phyloP scores from a whole-genome alignment of 2,888 invertebrate genomes.

The Branchellion lobata region DNA sequence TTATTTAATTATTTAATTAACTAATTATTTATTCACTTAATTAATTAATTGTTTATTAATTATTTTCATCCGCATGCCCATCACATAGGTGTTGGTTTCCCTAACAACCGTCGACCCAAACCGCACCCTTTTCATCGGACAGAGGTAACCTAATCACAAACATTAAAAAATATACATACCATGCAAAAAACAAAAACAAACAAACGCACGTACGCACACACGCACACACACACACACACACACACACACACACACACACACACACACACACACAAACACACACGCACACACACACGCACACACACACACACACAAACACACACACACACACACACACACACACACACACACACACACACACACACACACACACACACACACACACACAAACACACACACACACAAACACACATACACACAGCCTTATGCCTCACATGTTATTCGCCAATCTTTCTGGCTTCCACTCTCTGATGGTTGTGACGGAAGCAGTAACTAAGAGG shows the following conservation, averaged over 20 bases:
- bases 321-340: not conserved
- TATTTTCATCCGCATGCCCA: no score
- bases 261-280: not conserved
- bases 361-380: not conserved
- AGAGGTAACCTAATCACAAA: not conserved
- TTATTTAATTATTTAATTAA: no score
- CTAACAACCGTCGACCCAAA: not conserved
- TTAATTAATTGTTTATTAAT: no score
- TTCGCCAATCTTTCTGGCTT: not conserved
- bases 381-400: not conserved
- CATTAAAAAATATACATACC: no score
- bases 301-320: not conserved
- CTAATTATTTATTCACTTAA: no score
- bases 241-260: no score
- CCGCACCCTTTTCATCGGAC: not conserved
- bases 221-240: not conserved
- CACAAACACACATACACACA: not conserved
- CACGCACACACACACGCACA: not conserved
- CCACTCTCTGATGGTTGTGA: not conserved
- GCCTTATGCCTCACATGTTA: not conserved
- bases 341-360: not conserved
- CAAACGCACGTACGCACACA: not conserved
- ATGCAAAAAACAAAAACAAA: not conserved
- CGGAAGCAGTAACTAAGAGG: not conserved
- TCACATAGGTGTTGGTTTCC: not conserved